Conservation (phyloP, 2,797 vertebrate genomes). For the Siniperca undulata region DNA sequence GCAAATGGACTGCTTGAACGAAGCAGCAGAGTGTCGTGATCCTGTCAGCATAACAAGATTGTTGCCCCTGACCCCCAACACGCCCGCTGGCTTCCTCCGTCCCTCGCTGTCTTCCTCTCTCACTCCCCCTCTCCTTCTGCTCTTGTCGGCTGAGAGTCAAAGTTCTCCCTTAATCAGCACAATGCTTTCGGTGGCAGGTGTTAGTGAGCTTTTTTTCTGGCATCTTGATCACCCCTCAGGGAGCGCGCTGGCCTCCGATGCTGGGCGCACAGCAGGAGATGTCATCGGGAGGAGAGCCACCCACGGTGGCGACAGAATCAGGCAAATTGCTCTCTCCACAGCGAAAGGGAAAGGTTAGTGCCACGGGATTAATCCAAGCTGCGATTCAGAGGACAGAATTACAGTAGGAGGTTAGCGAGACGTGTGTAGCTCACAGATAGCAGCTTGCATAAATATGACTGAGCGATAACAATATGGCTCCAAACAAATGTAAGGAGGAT, state of each 20-base stretch:
- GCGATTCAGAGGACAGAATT: constrained; percentile 30
- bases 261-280: constrained; percentile 74
- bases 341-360: constrained; percentile 74
- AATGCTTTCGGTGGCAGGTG: constrained; percentile 83
- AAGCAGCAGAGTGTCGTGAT: constrained; percentile 35
- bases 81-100: constrained; percentile 37
- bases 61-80: constrained; percentile 59
- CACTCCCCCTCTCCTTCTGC: constrained; percentile 71
- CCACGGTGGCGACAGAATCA: constrained; percentile 80
- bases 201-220: constrained; percentile 73
- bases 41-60: constrained; percentile 67
- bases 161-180: constrained; percentile 83
- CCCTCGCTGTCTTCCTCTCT: constrained; percentile 48
- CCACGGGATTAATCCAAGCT: constrained; percentile 55
- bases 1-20: constrained; percentile 35
- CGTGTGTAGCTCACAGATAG: constrained; percentile 22
- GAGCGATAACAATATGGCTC: constrained; percentile 3
- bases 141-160: constrained; percentile 76
- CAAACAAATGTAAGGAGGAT: constrained; percentile 1
- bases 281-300: constrained; percentile 80
- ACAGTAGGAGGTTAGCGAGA: constrained; percentile 39
- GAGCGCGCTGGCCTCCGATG: constrained; percentile 63
- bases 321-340: constrained; percentile 82
- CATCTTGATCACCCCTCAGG: constrained; percentile 80
- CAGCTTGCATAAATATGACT: constrained; percentile 35